phyloP scores from a whole-genome alignment of 2,113 vertebrate genomes.

The Hucho hucho region DNA sequence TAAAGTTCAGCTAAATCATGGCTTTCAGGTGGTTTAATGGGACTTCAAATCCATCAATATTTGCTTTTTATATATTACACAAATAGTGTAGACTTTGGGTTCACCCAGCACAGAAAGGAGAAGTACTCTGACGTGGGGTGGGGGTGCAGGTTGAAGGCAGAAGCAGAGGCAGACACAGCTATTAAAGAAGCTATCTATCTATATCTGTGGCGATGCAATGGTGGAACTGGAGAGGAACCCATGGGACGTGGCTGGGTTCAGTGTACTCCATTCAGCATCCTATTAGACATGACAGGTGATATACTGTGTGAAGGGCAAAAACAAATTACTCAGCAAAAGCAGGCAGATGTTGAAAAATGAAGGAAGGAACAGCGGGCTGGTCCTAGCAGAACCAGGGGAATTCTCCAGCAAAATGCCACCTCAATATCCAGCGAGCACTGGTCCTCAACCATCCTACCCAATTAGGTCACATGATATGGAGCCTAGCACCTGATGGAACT shows the following conservation, averaged over 20 bases:
- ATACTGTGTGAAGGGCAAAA: constrained; percentile 71
- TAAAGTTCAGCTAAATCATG: too few species aligned
- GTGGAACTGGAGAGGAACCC: constrained; percentile 53
- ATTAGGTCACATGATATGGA: constrained; percentile 40
- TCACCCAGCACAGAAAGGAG: constrained; percentile 22
- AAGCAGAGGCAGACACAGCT: constrained; percentile 4
- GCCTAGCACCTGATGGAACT: constrained; percentile 27
- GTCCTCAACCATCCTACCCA: constrained; percentile 32
- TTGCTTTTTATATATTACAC: constrained; percentile 11
- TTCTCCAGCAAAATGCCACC: constrained; percentile 72
- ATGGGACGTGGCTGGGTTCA: constrained; percentile 47
- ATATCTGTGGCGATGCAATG: constrained; percentile 27
- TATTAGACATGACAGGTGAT: constrained; percentile 77
- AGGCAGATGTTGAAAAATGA: constrained; percentile 71
- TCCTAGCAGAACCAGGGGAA: constrained; percentile 63
- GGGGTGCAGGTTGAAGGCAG: constrained; percentile 5
- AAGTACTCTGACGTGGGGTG: constrained; percentile 10
- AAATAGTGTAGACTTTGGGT: constrained; percentile 19
- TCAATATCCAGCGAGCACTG: constrained; percentile 30
- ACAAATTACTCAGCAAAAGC: constrained; percentile 76
- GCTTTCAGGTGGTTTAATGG: constrained; percentile 6
- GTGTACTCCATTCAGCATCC: constrained; percentile 51
- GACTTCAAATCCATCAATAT: constrained; percentile 5
- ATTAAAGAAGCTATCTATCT: constrained; percentile 43
- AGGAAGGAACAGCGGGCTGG: constrained; percentile 61